Conservation (phyloP, 2,113 vertebrate species). For the Oenanthe oenanthe region DNA sequence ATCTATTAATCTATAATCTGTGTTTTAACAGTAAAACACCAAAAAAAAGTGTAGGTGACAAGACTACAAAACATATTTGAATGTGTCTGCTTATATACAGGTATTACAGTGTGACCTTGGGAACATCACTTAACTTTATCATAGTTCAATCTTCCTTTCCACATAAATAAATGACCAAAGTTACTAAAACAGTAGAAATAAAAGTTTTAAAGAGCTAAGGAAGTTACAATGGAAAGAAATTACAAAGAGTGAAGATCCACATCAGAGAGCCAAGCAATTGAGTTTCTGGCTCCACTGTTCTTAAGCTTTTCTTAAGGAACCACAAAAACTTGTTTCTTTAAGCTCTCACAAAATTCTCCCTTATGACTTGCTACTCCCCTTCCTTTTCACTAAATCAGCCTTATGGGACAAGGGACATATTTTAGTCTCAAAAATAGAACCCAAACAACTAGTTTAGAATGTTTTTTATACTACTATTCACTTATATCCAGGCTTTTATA, state of each 20-base stretch:
- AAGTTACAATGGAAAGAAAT: background rate
- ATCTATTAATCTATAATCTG: background rate
- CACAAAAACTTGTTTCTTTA: conserved; percentile 12
- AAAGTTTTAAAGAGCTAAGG: background rate
- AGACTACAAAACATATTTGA: background rate
- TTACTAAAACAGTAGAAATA: background rate
- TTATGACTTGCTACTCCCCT: conserved; percentile 30
- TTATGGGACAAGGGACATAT: conserved; percentile 23
- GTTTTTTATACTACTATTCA: background rate
- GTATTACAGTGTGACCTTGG: background rate
- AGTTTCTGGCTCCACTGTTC: conserved; percentile 34
- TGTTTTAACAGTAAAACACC: background rate
- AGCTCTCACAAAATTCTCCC: conserved; percentile 30
- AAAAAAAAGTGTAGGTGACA: rapidly evolving
- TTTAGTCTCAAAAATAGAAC: background rate
- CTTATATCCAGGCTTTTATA: background rate
- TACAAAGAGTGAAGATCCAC: background rate
- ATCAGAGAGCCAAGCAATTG: conserved; percentile 4
- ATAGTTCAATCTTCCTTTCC: background rate
- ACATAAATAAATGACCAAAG: background rate
- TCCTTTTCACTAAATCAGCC: conserved; percentile 37
- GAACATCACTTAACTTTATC: background rate
- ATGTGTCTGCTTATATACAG: background rate
- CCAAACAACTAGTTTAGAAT: background rate
- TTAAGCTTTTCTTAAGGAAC: conserved; percentile 35